Base-by-base conservation (phyloP, 2,888 invertebrate genomes). In the Metacarcinus magister region DNA sequence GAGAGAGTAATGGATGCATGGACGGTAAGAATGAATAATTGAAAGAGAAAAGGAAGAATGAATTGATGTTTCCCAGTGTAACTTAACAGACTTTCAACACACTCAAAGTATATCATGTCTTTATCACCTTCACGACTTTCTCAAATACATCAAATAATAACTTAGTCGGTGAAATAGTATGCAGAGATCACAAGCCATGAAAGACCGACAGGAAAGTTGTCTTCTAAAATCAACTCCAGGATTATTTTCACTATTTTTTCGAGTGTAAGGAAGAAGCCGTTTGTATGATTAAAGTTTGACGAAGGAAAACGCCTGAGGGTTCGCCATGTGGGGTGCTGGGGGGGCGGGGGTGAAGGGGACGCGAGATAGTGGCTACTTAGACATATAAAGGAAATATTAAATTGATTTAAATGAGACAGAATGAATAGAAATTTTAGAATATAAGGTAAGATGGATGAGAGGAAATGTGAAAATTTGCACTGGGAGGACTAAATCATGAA, bases 401-500 rank as follows among this genome's bases (percentile, higher is more conserved):
- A 87, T 87, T 87, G 87, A 87, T 87, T 87, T 87, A 32, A 87
- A 87, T 87, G 32, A 39, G 32, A 87, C 16, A 19, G 39, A 39
- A 87, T 8, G 87, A 87, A 19, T 16, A 39, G 39, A 87, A 39
- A 87, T 87, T 87, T 87, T 2, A 87, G 87, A 16, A 39, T 87
- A 87, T 87, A 39, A 87, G 87, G 39, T 16, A 87, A 87, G 87
- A 87, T 19, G 16, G 16, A 87, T 87, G 87, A 39, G 87, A 87
- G 87, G 87, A 87, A 87, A 87, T 87, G 87, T 39, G 87, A 39
- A 39, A 87, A 87, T 87, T 16, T 87, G 87, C 87, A 87, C 87
- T 19, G 39, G 32, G 87, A 32, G 87, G 19, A 39, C 87, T 87
- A 87, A 87, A 10, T 32, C 87, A 87, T 39, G 87, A 32, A 39